phyloP scores from a whole-genome alignment of 2,797 vertebrate species.

The Naso thynnoides region DNA sequence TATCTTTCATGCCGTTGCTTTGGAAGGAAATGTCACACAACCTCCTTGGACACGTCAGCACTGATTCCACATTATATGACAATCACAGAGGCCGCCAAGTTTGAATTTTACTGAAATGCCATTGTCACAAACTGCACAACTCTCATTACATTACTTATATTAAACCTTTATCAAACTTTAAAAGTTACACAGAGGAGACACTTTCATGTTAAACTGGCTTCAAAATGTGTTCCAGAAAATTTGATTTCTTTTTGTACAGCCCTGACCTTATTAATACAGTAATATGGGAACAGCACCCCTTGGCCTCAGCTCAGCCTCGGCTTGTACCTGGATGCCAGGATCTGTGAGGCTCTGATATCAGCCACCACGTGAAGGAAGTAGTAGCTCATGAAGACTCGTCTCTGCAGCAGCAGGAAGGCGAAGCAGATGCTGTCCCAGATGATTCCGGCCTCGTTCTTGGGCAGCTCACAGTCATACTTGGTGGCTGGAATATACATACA shows the following conservation, averaged over 20 bases:
- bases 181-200: neutral
- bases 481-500: conserved; percentile 13
- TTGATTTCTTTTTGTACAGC: neutral
- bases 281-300: neutral
- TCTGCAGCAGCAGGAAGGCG: conserved; percentile 95
- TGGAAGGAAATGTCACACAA: neutral
- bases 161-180: neutral
- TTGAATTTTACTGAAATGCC: conserved; percentile 1
- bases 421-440: conserved; percentile 99
- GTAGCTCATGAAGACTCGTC: conserved; percentile 99
- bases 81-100: neutral
- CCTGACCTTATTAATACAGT: neutral
- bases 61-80: conserved; percentile 3
- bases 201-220: neutral
- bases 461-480: conserved; percentile 84
- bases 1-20: neutral
- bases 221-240: neutral
- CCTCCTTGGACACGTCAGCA: neutral
- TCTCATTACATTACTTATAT: neutral
- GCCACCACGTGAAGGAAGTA: conserved; percentile 99
- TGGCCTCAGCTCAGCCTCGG: neutral
- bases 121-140: neutral
- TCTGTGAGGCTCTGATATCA: conserved; percentile 97
- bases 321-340: conserved; percentile 94
- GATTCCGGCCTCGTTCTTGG: conserved; percentile 94